Evolutionary conservation across 1,140 invertebrate genomes (phyloP).

Genomic region (Diachasmimorpha longicaudata): DNA sequence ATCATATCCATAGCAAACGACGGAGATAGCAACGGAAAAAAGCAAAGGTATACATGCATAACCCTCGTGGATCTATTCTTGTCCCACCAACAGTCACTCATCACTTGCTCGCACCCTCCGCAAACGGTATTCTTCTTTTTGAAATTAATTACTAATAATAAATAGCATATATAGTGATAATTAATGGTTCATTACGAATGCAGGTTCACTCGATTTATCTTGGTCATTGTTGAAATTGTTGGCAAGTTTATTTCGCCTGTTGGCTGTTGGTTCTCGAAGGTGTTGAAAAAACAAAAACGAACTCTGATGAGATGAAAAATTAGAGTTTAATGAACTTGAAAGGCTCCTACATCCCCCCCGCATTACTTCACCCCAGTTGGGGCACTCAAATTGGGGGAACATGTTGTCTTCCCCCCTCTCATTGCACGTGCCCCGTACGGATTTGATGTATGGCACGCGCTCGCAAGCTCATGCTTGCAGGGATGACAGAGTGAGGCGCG

Average conservation of each 20-base stretch:
- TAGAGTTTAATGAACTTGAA: neutral
- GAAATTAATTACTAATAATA: too few relatives aligned
- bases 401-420: neutral
- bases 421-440: neutral
- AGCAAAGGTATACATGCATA: neutral
- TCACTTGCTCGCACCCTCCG: slow-evolving; percentile 11
- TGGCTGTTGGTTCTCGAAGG: too few relatives aligned
- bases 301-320: neutral
- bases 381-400: neutral
- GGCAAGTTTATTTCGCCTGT: too few relatives aligned
- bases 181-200: too few relatives aligned
- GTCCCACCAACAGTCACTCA: slow-evolving; percentile 11
- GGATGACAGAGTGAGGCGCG: neutral
- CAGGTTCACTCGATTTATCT: too few relatives aligned
- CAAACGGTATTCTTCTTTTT: neutral
- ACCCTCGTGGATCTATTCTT: neutral
- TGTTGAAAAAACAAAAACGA: too few relatives aligned
- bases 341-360: neutral
- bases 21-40: neutral
- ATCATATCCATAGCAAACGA: neutral
- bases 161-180: too few relatives aligned
- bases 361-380: neutral
- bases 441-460: slow-evolving; percentile 19
- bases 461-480: neutral
- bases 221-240: too few relatives aligned